A percentile compares a stretch with the other conserved stretches of the same genome.
Evolutionary conservation across 35 echinoderm and acorn worm species (phyloP).

Genomic region (Holothuria glaberrima): DNA sequence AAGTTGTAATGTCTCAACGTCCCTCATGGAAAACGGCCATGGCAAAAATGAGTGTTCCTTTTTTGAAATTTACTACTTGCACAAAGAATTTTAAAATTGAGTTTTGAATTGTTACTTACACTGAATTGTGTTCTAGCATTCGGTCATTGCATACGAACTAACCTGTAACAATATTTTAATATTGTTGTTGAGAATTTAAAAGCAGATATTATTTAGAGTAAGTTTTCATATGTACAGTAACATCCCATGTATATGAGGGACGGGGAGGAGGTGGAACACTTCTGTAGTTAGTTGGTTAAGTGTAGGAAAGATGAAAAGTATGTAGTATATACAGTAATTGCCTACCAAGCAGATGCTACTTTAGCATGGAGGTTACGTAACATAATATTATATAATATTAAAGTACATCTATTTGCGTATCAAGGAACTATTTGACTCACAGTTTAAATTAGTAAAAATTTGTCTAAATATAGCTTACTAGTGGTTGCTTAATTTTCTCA

Average conservation of each 20-base stretch:
- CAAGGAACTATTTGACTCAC: not conserved
- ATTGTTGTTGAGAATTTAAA: constrained; percentile 15
- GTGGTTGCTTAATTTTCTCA: no score
- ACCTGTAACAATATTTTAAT: not conserved
- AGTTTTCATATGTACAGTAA: not conserved
- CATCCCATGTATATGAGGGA: no score
- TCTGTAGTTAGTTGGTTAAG: constrained; percentile 20
- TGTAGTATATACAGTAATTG: not conserved
- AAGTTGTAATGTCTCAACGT: not conserved
- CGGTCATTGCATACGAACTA: not conserved
- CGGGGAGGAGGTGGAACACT: not conserved
- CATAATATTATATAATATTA: not conserved
- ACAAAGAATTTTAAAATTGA: constrained; percentile 8
- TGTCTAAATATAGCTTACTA: not conserved
- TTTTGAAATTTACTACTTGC: constrained; percentile 16
- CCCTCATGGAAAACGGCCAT: not conserved
- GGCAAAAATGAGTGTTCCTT: not conserved
- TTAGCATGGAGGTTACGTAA: not conserved
- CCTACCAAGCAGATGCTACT: not conserved
- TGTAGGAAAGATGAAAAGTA: not conserved
- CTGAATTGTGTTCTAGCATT: constrained; percentile 6
- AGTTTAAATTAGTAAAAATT: not conserved
- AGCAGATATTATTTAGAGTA: not conserved
- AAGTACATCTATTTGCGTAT: not conserved
- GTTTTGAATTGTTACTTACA: constrained; percentile 2